A percentile compares a stretch with the other conserved stretches of the same genome.
These are phyloP conservation scores for Bhutanitis thaidina DNA, from an alignment of 2,888 invertebrate species.

Conservation along the genomic window DNA sequence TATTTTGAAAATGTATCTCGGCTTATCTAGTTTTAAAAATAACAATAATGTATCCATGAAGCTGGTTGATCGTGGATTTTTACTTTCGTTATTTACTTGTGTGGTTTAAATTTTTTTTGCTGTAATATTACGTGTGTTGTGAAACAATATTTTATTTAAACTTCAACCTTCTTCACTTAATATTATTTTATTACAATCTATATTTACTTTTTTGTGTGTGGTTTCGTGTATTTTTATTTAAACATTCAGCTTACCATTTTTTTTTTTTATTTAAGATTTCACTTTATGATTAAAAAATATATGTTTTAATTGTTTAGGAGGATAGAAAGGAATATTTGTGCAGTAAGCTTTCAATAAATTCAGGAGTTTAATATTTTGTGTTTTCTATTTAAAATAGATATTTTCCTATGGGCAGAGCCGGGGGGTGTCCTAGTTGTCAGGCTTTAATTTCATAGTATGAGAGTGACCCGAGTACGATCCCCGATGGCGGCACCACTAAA, in stretches of 20 bases:
- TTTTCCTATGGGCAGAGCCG: too few relatives aligned
- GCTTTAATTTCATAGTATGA: too few relatives aligned
- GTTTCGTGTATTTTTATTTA: conserved; percentile 13
- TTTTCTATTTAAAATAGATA: too few relatives aligned
- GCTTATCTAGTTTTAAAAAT: not conserved
- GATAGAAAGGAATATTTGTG: too few relatives aligned
- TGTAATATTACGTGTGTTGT: conserved; percentile 6
- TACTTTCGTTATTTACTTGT: conserved; percentile 2
- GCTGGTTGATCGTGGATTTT: not conserved
- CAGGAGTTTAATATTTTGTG: too few relatives aligned
- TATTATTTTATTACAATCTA: not conserved
- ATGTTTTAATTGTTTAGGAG: too few relatives aligned
- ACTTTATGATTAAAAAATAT: too few relatives aligned
- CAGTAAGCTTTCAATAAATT: too few relatives aligned
- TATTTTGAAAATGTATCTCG: not conserved
- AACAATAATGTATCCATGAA: conserved; percentile 13
- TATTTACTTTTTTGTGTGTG: not conserved
- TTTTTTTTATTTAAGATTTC: not conserved
- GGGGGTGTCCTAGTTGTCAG: too few relatives aligned
- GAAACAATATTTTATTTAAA: not conserved
- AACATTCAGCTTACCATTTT: too few relatives aligned
- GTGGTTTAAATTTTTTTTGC: not conserved
- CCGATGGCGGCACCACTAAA: too few relatives aligned
- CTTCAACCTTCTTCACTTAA: not conserved
- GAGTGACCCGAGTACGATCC: too few relatives aligned